Base-by-base conservation (phyloP, 2,113 vertebrate genomes). In the Hepsetus odoe region DNA sequence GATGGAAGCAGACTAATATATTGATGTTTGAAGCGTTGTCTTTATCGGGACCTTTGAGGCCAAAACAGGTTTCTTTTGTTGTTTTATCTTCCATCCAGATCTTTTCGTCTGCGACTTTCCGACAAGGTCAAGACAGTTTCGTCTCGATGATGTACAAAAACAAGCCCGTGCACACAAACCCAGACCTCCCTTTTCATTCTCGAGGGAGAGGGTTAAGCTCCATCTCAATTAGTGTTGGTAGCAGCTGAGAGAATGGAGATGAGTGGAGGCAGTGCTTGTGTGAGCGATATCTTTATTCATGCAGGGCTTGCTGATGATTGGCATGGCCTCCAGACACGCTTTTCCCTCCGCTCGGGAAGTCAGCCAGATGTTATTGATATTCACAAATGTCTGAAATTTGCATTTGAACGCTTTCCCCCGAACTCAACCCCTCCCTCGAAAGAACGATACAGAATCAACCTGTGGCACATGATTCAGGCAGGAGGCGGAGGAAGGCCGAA, bases 331-430 rank as follows among this genome's bases (percentile, higher is more conserved):
- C 76, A 90, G 86, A 85, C 83, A 86, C 87, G 85, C 74, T 81
- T 82, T 55, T 78, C 83, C 84, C 82, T 72, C 84, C 77, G 73
- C 82, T 84, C 55, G 26, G 85, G 86, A 90, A 82, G 78, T 72
- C 80, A 40, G 81, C 86, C 90, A 90, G 87, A 91, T 91, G 89
- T 89, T 91, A 88, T 84, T 87, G 88, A 90, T 89, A 87, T 89
- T 88, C 86, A 86, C 84, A 89, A 89, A 90, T 86, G 67, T 77
- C 42, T 80, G 20, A 64, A 83, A 90, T 90, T 89, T 89, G 84
- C 88, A 89, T 91, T 77, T 85, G 68, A 81, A 80, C 68, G 46
- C 81, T 83, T 74, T n/a, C n/a, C 44, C 74, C n/a, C n/a, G n/a
- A n/a, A n/a, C n/a, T n/a, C 38, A 65, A 26, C 67, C 35, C 28